Evolutionary conservation across 2,797 vertebrate genomes (phyloP).

Genomic region (Coreius guichenoti): DNA sequence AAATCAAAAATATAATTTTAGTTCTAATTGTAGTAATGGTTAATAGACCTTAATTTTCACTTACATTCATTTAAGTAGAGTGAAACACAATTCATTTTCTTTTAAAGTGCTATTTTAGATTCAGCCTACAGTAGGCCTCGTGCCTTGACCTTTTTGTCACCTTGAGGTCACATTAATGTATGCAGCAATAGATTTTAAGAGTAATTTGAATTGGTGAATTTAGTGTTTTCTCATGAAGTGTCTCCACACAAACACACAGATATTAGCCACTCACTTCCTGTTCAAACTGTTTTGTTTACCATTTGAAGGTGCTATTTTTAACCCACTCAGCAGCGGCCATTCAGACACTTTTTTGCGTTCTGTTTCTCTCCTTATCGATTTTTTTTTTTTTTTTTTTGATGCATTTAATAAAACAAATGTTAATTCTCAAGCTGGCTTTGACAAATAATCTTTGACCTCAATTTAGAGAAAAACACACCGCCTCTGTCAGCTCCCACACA

Average conservation of each 20-base stretch:
- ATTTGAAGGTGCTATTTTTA: conserved; percentile 86
- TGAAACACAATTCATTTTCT: background rate
- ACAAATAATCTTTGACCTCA: conserved; percentile 22
- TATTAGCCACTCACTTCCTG: conserved; percentile 93
- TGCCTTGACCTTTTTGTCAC: conserved; percentile 9
- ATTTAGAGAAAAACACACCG: conserved; percentile 24
- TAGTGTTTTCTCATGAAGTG: conserved; percentile 57
- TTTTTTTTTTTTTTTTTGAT: background rate
- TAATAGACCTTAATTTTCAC: conserved; percentile 1
- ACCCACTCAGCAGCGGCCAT: conserved; percentile 72
- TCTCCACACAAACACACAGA: conserved; percentile 67
- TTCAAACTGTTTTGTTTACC: conserved; percentile 89
- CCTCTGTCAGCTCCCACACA: conserved; percentile 21
- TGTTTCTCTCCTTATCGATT: background rate
- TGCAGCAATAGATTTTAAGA: background rate
- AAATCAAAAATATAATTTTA: background rate
- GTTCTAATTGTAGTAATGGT: background rate
- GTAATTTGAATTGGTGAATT: conserved; percentile 8
- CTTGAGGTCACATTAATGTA: background rate
- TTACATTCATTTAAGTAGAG: too few species aligned
- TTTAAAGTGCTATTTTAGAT: background rate
- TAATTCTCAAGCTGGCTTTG: background rate
- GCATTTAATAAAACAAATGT: conserved; percentile 2
- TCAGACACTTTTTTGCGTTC: conserved; percentile 60
- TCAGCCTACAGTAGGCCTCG: background rate